A percentile compares a stretch with the other conserved stretches of the same genome.
Conservation (phyloP, 2,797 vertebrate species). For the Notoglanidium macrostoma region DNA sequence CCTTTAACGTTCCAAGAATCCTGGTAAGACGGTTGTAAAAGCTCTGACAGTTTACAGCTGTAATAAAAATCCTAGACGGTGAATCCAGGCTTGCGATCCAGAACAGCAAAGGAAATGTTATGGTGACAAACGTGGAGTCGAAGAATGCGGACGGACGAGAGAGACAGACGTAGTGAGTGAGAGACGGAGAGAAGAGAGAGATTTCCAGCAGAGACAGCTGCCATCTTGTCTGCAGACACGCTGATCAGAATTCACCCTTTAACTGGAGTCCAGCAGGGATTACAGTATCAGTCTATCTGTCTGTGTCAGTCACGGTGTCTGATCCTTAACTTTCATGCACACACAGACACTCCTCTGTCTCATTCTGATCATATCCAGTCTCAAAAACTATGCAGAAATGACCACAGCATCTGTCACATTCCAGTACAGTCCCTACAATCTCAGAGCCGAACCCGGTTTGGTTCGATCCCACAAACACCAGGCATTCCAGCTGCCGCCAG, state of each 20-base stretch:
- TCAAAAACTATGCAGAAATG: neutral
- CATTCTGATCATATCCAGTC: neutral
- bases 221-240: constrained; percentile 59
- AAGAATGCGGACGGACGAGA: constrained; percentile 58
- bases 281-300: constrained; percentile 47
- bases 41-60: constrained; percentile 5
- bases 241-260: constrained; percentile 44
- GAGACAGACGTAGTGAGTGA: no score
- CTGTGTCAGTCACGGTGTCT: constrained; percentile 65
- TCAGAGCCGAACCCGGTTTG: neutral
- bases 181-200: neutral
- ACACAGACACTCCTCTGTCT: constrained; percentile 25
- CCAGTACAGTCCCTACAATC: neutral
- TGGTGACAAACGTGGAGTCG: constrained; percentile 71
- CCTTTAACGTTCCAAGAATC: neutral
- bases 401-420: constrained; percentile 24
- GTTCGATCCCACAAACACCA: constrained; percentile 24
- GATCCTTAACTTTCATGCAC: constrained; percentile 39
- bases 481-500: constrained; percentile 29
- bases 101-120: constrained; percentile 38
- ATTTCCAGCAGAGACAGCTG: constrained; percentile 67
- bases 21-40: neutral
- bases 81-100: constrained; percentile 30
- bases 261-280: constrained; percentile 46
- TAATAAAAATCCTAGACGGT: constrained; percentile 29